Percentiles rank a stretch among this genome's conserved stretches.
Evolutionary conservation across 1,140 invertebrate genomes (phyloP).

Genomic region (Rhynchophorus ferrugineus): DNA sequence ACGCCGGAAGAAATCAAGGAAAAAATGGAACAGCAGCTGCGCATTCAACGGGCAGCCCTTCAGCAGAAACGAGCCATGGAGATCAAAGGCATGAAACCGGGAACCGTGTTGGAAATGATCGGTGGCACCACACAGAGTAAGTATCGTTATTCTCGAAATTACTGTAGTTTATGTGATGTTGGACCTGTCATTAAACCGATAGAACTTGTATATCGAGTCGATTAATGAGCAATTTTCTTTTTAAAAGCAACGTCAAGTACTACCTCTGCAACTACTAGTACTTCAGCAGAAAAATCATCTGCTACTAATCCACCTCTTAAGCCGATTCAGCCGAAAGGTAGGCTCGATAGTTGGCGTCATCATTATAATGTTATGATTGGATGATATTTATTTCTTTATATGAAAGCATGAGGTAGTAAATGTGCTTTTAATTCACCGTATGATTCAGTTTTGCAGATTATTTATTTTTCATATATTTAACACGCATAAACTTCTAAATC

Average conservation of each 20-base stretch:
- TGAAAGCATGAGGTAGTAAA: slow-evolving; percentile 5
- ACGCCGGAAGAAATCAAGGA: slow-evolving; percentile 79
- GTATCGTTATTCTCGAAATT: slow-evolving; percentile 8
- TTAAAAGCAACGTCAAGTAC: slow-evolving; percentile 34
- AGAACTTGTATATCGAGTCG: too few species aligned
- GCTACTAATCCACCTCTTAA: slow-evolving; percentile 30
- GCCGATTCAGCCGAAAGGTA: slow-evolving; percentile 41
- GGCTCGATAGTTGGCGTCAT: slow-evolving; percentile 10
- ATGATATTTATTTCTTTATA: slow-evolving; percentile 7
- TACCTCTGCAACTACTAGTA: slow-evolving; percentile 31
- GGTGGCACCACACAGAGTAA: slow-evolving; percentile 46
- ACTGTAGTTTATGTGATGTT: not conserved
- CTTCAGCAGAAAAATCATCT: slow-evolving; percentile 30
- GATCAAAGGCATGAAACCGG: slow-evolving; percentile 47
- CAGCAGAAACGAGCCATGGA: slow-evolving; percentile 74
- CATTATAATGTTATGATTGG: slow-evolving; percentile 4
- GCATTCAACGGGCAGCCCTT: slow-evolving; percentile 76
- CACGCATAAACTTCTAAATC: too few species aligned
- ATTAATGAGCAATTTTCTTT: slow-evolving; percentile 24
- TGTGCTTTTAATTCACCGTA: not conserved
- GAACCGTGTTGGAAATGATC: slow-evolving; percentile 44
- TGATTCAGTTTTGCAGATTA: not conserved
- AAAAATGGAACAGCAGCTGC: slow-evolving; percentile 82
- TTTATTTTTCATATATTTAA: not conserved
- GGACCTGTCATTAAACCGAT: not conserved